Base-by-base conservation (phyloP, 1,140 invertebrate species). In the Sycobia sp. region DNA sequence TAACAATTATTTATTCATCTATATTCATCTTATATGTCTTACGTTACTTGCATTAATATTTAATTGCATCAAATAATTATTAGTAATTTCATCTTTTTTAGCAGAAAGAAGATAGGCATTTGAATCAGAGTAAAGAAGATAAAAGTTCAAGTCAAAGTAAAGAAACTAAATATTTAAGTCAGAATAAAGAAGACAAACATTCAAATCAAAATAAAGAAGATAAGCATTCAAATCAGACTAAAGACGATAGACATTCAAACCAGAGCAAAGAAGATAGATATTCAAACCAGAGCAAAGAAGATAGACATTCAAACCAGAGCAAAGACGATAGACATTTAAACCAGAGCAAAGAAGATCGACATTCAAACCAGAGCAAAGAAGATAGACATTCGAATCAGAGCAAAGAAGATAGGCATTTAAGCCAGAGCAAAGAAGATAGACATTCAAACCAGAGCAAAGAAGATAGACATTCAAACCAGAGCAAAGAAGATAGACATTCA, bases 121-220 rank as follows among this genome's bases (percentile, higher is more conserved):
- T n/a, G n/a, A n/a, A n/a, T n/a, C n/a, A n/a, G n/a, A n/a, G n/a
- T n/a, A n/a, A n/a, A n/a, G n/a, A n/a, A n/a, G n/a, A n/a, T n/a
- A n/a, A n/a, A n/a, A n/a, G n/a, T n/a, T n/a, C 4, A 32, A 32
- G 11, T 53, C 39, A 43, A 23, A 32, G 43, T 25, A 58, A 36
- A 14, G 71, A 54, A 62, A 38, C 22, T 10, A 51, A 36, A 41
- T 13, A 36, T 41, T 18, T 36, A 60, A 4, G 43, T 43, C 38
- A 55, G 23, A 44, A 20, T 4, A 61, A 51, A 29, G 60, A 62
- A 9, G 61, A 63, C 27, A 56, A 16, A 56, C n/a, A 57, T 46
- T 11, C 5, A 8, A 36, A 20, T 9, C 9, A 14, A 27, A 5
- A 14, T 13, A 16, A n/a, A 32, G 39, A 44, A n/a, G 71, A 56